phyloP scores from a whole-genome alignment of 1,140 invertebrate genomes.

The Pseudomyrmex cubaensis region DNA sequence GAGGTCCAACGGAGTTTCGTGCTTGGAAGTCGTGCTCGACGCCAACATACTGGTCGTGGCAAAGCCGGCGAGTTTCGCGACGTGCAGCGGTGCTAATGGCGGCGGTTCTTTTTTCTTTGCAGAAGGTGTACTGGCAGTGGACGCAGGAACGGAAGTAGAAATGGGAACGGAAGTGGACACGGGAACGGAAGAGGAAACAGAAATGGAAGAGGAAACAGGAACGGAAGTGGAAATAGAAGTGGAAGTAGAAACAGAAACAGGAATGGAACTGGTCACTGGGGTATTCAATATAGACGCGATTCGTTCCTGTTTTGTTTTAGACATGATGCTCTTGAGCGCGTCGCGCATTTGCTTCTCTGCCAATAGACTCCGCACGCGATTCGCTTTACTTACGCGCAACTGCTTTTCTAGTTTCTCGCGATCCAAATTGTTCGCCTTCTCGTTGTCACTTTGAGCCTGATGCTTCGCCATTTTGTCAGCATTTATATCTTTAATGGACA shows the following conservation, averaged over 20 bases:
- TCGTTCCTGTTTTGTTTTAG: slow-evolving; percentile 75
- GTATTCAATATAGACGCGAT: neutral
- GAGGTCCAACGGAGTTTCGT: slow-evolving; percentile 71
- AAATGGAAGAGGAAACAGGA: neutral
- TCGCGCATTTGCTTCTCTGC: slow-evolving; percentile 83
- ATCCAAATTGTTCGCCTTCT: slow-evolving; percentile 66
- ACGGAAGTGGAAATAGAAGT: slow-evolving; percentile 15
- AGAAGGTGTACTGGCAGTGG: neutral
- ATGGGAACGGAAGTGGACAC: neutral
- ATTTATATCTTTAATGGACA: slow-evolving; percentile 77
- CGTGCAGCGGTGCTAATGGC: slow-evolving; percentile 79
- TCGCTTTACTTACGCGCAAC: slow-evolving; percentile 80
- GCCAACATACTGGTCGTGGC: slow-evolving; percentile 44
- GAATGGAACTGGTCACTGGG: neutral
- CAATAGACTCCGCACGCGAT: slow-evolving; percentile 80
- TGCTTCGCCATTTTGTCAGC: slow-evolving; percentile 64
- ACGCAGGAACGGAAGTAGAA: slow-evolving; percentile 1
- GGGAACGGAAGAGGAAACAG: no score
- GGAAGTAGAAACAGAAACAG: neutral
- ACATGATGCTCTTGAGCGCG: slow-evolving; percentile 81
- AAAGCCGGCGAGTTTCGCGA: slow-evolving; percentile 72
- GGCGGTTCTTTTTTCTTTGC: slow-evolving; percentile 81
- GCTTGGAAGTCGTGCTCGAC: slow-evolving; percentile 55
- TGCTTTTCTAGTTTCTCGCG: slow-evolving; percentile 81
- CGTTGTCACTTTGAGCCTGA: slow-evolving; percentile 24